Evolutionary conservation across 35 echinoderm and acorn worm species (phyloP).

Genomic region (Hemicentrotus pulcherrimus): DNA sequence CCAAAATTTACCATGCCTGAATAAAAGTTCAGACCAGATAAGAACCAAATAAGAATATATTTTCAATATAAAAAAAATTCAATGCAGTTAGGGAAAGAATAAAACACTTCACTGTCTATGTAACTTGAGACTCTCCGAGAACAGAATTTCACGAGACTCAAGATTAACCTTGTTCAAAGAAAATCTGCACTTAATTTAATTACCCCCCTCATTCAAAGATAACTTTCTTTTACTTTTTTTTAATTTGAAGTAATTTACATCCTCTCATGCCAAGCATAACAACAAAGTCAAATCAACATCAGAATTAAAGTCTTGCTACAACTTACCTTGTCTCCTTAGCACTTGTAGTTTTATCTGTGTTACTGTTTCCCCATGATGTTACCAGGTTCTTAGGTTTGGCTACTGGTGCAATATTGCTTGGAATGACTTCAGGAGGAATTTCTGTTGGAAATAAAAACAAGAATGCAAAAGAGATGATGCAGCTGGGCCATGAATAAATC

Average conservation of each 20-base stretch:
- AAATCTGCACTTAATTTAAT: too few relatives aligned
- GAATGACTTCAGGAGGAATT: not conserved
- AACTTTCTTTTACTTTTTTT: too few relatives aligned
- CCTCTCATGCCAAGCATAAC: not conserved
- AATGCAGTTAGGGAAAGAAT: not conserved
- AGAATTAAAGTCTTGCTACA: not conserved
- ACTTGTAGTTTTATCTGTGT: not conserved
- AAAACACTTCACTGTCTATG: not conserved
- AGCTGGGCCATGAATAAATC: not conserved
- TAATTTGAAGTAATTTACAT: not conserved
- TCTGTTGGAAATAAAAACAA: not conserved
- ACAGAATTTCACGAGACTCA: not conserved
- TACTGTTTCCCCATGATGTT: conserved; percentile 4
- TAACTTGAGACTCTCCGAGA: not conserved
- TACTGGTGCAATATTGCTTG: not conserved
- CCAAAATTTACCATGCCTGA: not conserved
- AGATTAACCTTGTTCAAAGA: not conserved
- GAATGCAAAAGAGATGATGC: not conserved
- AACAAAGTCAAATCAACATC: not conserved
- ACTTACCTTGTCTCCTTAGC: conserved; percentile 21
- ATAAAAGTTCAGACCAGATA: not conserved
- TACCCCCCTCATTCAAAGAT: too few relatives aligned
- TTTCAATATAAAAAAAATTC: not conserved
- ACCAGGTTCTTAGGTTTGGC: conserved; percentile 19
- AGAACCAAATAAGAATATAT: not conserved